phyloP scores from a whole-genome alignment of 2,888 invertebrate species.

The Caenorhabditis becei region DNA sequence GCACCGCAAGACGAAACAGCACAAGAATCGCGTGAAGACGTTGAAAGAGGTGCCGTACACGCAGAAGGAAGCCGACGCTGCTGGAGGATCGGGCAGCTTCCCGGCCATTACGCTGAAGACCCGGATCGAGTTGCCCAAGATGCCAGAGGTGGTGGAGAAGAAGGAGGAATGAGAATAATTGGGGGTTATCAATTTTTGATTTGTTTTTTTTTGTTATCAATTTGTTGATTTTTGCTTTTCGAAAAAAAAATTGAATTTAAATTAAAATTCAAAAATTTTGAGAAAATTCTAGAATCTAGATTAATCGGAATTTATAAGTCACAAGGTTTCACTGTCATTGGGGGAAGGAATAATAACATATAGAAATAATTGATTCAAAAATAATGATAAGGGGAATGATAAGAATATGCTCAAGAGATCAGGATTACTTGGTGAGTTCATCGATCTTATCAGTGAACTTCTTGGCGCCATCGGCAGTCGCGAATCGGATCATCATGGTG shows the following conservation, averaged over 20 bases:
- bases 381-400: not conserved
- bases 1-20: conserved; percentile 77
- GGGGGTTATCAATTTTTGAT: conserved; percentile 12
- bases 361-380: too few species aligned
- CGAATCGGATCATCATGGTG: conserved; percentile 69
- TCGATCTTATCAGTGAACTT: conserved; percentile 58
- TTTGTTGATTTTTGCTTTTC: not conserved
- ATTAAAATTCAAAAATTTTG: too few species aligned
- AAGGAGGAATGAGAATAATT: conserved; percentile 11
- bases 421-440: conserved; percentile 36
- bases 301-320: too few species aligned
- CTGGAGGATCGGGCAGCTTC: conserved; percentile 77
- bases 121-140: conserved; percentile 40
- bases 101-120: conserved; percentile 68
- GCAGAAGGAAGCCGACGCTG: conserved; percentile 78
- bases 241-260: not conserved
- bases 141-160: conserved; percentile 15
- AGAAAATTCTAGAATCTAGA: too few species aligned
- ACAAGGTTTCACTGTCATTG: too few species aligned
- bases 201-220: conserved; percentile 28
- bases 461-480: conserved; percentile 56
- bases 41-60: conserved; percentile 79
- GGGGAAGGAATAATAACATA: too few species aligned
- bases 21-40: conserved; percentile 77
- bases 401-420: not conserved